These are phyloP conservation scores for Ophiothrix spiculata DNA, from an alignment of 35 echinoderm and acorn worm genomes.

Conservation along the genomic window DNA sequence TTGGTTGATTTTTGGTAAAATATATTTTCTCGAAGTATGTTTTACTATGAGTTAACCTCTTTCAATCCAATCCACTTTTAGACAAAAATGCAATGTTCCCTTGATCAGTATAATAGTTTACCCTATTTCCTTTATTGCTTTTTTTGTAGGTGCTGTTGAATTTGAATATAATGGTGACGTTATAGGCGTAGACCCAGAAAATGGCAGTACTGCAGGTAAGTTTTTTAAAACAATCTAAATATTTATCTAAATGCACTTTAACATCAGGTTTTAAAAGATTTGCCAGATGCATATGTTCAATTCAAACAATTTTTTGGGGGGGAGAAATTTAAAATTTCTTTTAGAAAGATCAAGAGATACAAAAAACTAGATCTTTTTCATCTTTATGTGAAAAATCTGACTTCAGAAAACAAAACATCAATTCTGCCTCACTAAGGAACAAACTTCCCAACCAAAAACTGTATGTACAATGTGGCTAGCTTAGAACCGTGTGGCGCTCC, in stretches of 20 bases:
- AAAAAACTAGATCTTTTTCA: neutral
- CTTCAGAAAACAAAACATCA: neutral
- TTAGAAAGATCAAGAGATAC: neutral
- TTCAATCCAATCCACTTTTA: no score
- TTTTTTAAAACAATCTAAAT: no score
- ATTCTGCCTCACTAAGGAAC: neutral
- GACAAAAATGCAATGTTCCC: no score
- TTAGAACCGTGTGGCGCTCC: neutral
- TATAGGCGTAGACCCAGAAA: slow-evolving; percentile 8
- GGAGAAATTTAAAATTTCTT: neutral
- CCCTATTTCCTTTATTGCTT: neutral
- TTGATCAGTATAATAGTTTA: neutral
- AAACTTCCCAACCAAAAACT: neutral
- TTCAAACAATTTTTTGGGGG: no score
- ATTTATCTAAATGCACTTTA: no score
- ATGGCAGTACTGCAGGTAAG: slow-evolving; percentile 40
- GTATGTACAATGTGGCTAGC: neutral
- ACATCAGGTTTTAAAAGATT: no score
- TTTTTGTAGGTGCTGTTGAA: slow-evolving; percentile 6
- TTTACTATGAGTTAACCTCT: no score
- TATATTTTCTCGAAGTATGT: neutral
- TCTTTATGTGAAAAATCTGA: neutral
- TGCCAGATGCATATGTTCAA: no score
- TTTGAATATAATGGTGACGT: slow-evolving; percentile 23
- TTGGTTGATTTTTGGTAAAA: neutral